Percentiles rank a stretch among this genome's conserved stretches.
phyloP scores from a whole-genome alignment of 2,888 invertebrate species.

The Pollenia angustigena region DNA sequence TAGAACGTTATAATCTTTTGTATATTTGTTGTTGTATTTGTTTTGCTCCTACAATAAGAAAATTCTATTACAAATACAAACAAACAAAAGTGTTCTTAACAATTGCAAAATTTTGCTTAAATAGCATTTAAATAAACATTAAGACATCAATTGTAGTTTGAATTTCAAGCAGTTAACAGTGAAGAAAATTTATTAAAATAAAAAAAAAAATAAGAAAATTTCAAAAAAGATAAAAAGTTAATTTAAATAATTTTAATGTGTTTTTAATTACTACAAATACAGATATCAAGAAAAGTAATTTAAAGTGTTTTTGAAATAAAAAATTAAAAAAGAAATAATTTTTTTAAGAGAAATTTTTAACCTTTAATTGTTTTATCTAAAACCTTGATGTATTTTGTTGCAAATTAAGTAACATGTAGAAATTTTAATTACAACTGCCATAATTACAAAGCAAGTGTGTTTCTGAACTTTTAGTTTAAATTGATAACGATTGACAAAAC shows the following conservation, averaged over 20 bases:
- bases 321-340: no score
- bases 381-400: no score
- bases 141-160: slow-evolving; percentile 61
- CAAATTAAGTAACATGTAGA: no score
- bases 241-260: not conserved
- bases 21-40: not conserved
- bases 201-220: not conserved
- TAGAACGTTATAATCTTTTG: slow-evolving; percentile 22
- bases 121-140: slow-evolving; percentile 53
- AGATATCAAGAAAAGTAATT: no score
- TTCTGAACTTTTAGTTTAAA: no score
- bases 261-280: not conserved
- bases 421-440: no score
- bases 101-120: slow-evolving; percentile 57
- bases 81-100: slow-evolving; percentile 29
- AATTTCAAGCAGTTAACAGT: slow-evolving; percentile 55
- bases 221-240: not conserved
- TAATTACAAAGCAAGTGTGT: no score
- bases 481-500: no score
- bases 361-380: no score
- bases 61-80: slow-evolving; percentile 22
- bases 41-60: slow-evolving; percentile 31
- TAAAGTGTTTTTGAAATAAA: no score
- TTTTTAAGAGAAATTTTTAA: no score
- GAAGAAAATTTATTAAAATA: not conserved